Evolutionary conservation across 2,797 vertebrate genomes (phyloP).

Genomic region (Lepus townsendii): DNA sequence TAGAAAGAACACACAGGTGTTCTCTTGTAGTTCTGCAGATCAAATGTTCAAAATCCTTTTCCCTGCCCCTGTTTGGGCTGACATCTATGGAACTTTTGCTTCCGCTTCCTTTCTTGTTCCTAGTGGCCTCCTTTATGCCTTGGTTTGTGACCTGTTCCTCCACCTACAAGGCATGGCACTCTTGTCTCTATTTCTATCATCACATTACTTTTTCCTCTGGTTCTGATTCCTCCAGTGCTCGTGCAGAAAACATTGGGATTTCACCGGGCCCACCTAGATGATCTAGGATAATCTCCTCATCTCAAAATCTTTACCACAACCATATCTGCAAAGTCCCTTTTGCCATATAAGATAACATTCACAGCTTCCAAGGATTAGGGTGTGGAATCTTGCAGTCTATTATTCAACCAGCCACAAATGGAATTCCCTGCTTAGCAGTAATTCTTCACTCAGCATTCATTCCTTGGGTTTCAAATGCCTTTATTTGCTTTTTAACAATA

Average conservation of each 20-base stretch:
- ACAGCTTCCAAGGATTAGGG: not conserved
- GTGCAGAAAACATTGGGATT: not conserved
- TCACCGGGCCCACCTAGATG: not conserved
- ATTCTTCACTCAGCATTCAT: not conserved
- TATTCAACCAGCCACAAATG: not conserved
- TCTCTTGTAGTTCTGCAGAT: not conserved
- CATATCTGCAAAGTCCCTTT: not conserved
- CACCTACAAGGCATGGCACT: not conserved
- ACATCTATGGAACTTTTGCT: not conserved
- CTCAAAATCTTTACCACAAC: not conserved
- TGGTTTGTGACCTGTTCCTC: not conserved
- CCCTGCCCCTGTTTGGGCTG: not conserved
- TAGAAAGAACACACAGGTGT: not conserved
- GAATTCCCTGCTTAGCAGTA: not conserved
- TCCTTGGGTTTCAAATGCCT: not conserved
- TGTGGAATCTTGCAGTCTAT: not conserved
- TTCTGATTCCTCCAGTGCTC: not conserved
- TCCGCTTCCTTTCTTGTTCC: not conserved
- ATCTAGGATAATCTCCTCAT: not conserved
- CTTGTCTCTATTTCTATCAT: not conserved
- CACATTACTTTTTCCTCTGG: not conserved
- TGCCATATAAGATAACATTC: not conserved
- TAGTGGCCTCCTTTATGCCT: too few relatives aligned
- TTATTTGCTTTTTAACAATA: not conserved
- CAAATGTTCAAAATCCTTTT: not conserved